Evolutionary conservation across 1,140 invertebrate species (phyloP).

Genomic region (Agrilus planipennis): DNA sequence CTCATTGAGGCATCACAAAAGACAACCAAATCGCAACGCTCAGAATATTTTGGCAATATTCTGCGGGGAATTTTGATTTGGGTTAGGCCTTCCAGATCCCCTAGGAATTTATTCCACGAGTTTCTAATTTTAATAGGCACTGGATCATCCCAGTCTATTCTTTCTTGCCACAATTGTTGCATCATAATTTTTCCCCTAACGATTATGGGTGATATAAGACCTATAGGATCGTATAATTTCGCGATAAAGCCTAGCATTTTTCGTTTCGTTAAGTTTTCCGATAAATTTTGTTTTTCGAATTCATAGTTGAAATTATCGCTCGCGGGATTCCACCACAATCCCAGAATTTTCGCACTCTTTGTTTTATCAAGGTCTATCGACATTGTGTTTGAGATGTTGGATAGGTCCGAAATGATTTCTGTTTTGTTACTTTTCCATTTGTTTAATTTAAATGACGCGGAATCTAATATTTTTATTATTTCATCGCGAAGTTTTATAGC

Average conservation of each 20-base stretch:
- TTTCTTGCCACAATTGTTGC: conserved; percentile 1
- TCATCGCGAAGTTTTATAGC: neutral
- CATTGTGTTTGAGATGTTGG: neutral
- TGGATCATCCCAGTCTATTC: conserved; percentile 1
- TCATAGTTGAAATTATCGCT: too few relatives aligned
- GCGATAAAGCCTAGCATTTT: neutral
- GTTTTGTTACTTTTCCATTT: neutral
- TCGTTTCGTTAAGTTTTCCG: conserved; percentile 3
- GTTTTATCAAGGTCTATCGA: neutral
- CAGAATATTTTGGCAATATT: neutral
- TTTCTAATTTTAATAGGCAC: too few relatives aligned
- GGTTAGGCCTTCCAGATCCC: neutral
- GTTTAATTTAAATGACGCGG: neutral
- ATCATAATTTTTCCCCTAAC: conserved; percentile 4
- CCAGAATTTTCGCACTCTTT: neutral
- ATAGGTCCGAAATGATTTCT: neutral
- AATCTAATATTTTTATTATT: neutral
- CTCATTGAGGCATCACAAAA: too few relatives aligned
- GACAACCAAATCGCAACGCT: conserved; percentile 7
- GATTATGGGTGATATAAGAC: neutral
- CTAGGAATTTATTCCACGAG: conserved; percentile 3
- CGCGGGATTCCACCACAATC: neutral
- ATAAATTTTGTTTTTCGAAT: too few relatives aligned
- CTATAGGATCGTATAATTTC: conserved; percentile 14
- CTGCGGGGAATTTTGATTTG: conserved; percentile 2